Base-by-base conservation (phyloP, 2,797 vertebrate species). In the Sebastes trivittatus region DNA sequence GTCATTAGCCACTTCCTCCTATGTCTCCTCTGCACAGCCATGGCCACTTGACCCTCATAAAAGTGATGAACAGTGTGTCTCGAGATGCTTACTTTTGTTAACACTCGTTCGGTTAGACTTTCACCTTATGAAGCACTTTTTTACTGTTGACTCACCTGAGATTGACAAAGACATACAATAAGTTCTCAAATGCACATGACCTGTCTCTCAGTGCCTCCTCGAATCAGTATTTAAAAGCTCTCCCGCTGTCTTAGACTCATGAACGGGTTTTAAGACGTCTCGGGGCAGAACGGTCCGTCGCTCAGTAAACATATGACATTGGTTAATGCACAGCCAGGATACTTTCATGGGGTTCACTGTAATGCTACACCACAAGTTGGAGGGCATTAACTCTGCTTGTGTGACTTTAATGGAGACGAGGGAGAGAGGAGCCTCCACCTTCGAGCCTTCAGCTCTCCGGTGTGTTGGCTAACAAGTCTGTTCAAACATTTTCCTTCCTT, bases 361-460 rank as follows among this genome's bases (percentile, higher is more conserved):
- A 95, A 96, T 23, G 64, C 78, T 85, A 95, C 89, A 94, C 95
- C 90, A 87, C 87, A 87, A 82, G 89, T 90, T 88, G 70, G 80
- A 89, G 83, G 81, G 74, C 83, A 80, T 93, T 91, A 85, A 91
- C 87, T 87, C 71, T 89, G 93, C 90, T 81, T 92, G 83, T 90
- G 88, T 90, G 93, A 93, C 87, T 94, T 95, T 94, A 91, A 93
- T 94, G 84, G 93, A 86, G 86, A 82, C 42, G 7, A 85, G 82
- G 86, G 89, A 89, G 76, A 83, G 67, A 22, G 59, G 67, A 81
- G 70, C 64, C 86, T 88, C 84, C 71, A 76, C 65, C 72, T 85
- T 72, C 13, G 14, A 79, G 75, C 67, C 71, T 63, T 74, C 73
- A 25, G 64, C 78, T 70, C 78, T 82, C 55, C 77, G 70, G 68